Conservation (phyloP, 2,888 invertebrate genomes). For the Drosophila borealis region DNA sequence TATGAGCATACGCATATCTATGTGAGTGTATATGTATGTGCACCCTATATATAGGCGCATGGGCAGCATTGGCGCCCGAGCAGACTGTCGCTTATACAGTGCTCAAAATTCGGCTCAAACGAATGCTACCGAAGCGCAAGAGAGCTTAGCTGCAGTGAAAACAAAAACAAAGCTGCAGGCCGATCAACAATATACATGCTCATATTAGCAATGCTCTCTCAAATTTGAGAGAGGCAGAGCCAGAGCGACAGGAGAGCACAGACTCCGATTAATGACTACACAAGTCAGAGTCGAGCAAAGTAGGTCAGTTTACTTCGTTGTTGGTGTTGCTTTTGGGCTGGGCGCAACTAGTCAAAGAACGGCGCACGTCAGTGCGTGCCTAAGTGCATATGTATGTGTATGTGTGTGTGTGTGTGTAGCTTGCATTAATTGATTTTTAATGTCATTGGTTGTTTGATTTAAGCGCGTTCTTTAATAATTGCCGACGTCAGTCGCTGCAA, state of each 20-base stretch:
- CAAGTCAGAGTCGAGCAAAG: constrained; percentile 50
- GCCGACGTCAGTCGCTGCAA: constrained; percentile 13
- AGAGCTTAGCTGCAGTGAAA: constrained; percentile 26
- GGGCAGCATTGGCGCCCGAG: constrained; percentile 25
- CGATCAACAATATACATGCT: constrained; percentile 23
- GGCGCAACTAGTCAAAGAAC: constrained; percentile 37
- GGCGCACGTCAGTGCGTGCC: not conserved
- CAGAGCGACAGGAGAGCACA: constrained; percentile 18
- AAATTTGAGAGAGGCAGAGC: constrained; percentile 1
- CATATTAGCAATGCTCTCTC: constrained; percentile 13
- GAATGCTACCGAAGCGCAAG: constrained; percentile 6
- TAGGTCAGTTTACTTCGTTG: constrained; percentile 68
- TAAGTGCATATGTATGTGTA: not conserved
- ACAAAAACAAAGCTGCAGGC: constrained; percentile 20
- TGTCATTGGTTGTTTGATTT: constrained; percentile 32
- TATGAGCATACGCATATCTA: not conserved
- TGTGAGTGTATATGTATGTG: not conserved
- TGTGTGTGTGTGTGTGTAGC: not conserved
- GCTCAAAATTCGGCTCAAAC: constrained; percentile 12
- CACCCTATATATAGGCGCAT: constrained; percentile 18
- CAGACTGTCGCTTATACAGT: constrained; percentile 27
- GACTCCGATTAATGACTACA: constrained; percentile 39
- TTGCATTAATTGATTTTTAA: constrained; percentile 50
- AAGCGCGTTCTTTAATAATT: constrained; percentile 34
- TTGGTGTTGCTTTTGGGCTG: constrained; percentile 23